phyloP scores from a whole-genome alignment of 2,797 vertebrate species.

The Botia almorhae region DNA sequence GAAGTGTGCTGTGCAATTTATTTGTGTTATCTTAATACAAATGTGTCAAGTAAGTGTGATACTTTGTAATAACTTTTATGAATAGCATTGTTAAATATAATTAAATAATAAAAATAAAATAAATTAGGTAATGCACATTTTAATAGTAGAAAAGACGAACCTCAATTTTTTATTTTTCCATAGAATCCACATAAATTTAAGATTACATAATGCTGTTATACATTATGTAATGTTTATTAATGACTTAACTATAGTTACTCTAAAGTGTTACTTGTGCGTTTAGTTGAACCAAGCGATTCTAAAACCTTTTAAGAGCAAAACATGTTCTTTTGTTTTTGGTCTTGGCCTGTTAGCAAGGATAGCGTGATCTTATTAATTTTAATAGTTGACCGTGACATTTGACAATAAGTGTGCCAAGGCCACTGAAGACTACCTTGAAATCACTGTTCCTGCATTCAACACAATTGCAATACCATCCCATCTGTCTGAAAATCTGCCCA shows the following conservation, averaged over 20 bases:
- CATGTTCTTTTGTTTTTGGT: not conserved
- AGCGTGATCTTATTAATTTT: slow-evolving; percentile 1
- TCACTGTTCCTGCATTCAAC: not conserved
- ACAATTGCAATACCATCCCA: slow-evolving; percentile 3
- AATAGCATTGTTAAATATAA: not conserved
- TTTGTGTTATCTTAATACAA: no score
- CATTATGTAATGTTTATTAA: not conserved
- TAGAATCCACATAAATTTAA: not conserved
- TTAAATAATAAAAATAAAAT: not conserved
- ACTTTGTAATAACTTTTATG: not conserved
- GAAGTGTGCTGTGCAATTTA: not conserved
- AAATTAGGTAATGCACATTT: not conserved
- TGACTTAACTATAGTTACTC: not conserved
- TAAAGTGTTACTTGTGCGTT: not conserved
- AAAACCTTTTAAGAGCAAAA: no score
- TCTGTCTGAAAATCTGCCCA: slow-evolving; percentile 12
- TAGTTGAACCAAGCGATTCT: not conserved
- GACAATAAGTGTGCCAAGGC: slow-evolving; percentile 12
- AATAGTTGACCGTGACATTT: slow-evolving; percentile 21
- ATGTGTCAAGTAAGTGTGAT: not conserved
- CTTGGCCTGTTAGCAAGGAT: not conserved
- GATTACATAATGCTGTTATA: not conserved
- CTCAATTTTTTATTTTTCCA: not conserved
- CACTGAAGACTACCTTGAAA: not conserved
- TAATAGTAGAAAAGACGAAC: not conserved